Conservation (phyloP, 2,113 vertebrate genomes). For the Suricata suricatta region DNA sequence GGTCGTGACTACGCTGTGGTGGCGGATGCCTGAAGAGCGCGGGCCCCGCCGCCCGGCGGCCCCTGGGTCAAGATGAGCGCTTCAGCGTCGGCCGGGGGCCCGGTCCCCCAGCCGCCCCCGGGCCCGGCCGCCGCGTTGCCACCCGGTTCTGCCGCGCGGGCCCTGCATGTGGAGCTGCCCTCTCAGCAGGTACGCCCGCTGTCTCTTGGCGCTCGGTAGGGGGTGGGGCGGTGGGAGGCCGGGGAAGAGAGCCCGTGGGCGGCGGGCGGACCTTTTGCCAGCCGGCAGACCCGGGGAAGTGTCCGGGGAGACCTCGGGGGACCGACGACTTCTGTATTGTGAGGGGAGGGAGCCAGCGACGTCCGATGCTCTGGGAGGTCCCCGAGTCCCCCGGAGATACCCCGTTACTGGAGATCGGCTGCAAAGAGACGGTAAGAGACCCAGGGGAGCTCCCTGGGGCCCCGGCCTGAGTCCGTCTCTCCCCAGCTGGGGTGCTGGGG, state of each 20-base stretch:
- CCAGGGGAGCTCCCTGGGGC: not conserved
- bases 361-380: not conserved
- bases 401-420: not conserved
- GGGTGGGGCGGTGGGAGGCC: not conserved
- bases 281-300: not conserved
- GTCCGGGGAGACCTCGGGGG: not conserved
- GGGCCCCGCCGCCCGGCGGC: constrained; percentile 64
- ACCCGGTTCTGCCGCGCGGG: constrained; percentile 86
- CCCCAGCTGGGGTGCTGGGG: not conserved
- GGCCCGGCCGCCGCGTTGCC: constrained; percentile 70
- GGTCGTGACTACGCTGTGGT: not conserved
- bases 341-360: not conserved
- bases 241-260: not conserved
- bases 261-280: not conserved
- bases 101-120: constrained; percentile 70
- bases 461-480: not conserved
- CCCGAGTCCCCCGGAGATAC: not conserved
- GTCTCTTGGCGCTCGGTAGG: not conserved
- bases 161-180: constrained; percentile 94
- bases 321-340: not conserved
- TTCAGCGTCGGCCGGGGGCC: constrained; percentile 86
- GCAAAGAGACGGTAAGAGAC: not conserved
- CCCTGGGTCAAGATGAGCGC: constrained; percentile 89
- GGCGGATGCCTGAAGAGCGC: constrained; percentile 71
- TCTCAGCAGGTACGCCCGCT: constrained; percentile 92